These are phyloP conservation scores for Intellagama lesueurii DNA, from an alignment of 2,797 vertebrate species.

Conservation along the genomic window DNA sequence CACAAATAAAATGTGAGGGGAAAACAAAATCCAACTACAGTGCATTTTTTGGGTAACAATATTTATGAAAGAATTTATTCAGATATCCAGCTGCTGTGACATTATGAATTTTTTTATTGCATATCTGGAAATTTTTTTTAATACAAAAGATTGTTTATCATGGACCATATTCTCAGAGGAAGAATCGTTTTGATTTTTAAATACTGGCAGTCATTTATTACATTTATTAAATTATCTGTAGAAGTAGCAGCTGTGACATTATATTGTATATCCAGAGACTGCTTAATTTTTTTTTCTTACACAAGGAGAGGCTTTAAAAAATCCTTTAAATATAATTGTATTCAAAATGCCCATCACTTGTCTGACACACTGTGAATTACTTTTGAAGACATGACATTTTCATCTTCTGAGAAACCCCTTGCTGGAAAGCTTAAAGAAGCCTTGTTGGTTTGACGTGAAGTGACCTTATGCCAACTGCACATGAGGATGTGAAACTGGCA, in stretches of 20 bases:
- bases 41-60: neutral
- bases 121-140: conserved; percentile 32
- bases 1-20: neutral
- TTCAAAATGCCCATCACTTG: conserved; percentile 34
- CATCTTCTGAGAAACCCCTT: neutral
- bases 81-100: neutral
- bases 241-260: conserved; percentile 77
- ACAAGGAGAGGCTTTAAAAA: neutral
- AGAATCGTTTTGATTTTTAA: conserved; percentile 77
- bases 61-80: conserved; percentile 6
- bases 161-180: conserved; percentile 60
- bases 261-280: conserved; percentile 43
- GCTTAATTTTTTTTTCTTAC: conserved; percentile 56
- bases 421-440: conserved; percentile 36
- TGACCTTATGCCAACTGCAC: neutral
- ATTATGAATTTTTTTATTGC: conserved; percentile 67
- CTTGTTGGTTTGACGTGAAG: neutral
- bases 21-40: neutral
- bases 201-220: conserved; percentile 69
- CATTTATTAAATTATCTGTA: conserved; percentile 75
- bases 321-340: conserved; percentile 29
- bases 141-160: conserved; percentile 60
- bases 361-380: neutral
- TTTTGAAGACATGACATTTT: neutral
- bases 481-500: neutral